Evolutionary conservation across 2,113 vertebrate species (phyloP), one percentile per base, ranked within the genome.

Genomic region (Trogon melanurus): DNA sequence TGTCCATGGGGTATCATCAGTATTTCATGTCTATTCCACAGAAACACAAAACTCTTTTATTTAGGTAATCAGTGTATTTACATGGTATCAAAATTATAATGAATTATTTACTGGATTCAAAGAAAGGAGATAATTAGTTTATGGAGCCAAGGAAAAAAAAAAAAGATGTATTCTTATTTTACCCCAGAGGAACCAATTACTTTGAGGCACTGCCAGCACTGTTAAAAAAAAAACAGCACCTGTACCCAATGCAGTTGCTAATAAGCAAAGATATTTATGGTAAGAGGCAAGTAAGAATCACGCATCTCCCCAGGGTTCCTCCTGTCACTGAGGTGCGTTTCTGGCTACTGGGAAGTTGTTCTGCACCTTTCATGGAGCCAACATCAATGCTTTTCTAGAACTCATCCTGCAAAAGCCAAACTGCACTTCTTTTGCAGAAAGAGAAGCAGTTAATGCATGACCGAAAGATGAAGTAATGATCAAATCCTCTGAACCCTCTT

Each of bases 141-240:
- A 76, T 5, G 13, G 22, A 85, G 36, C 38, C 36, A 79, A 81
- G 2, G 9, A 36, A 36, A 5, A 23, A 47, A 47, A 21, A 75
- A 60, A 12, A 27, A 32, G 18, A n/a, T 38, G 8, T 16, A 38
- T 38, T 58, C 56, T 27, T 85, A 21, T 83, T 85, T 91, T 78
- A 84, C 82, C 96, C 94, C 96, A 92, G 44, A 85, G 96, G 80
- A 89, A 78, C 75, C 72, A 97, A 97, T 97, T 96, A 97, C 29
- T 93, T 88, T 45, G 70, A 81, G 53, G 65, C 26, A 27, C 47
- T 76, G 65, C 38, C 53, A 82, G 25, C 38, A 44, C 18, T 79
- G 58, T 78, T 76, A 66, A 88, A 67, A 79, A 88, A 67, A 79
- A 87, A 36, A 0, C 61, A 79, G 50, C 74, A 91, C 61, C 58